Percentiles rank a stretch among this genome's conserved stretches.
phyloP scores from a whole-genome alignment of 1,140 invertebrate genomes.

The Teleopsis dalmanni region DNA sequence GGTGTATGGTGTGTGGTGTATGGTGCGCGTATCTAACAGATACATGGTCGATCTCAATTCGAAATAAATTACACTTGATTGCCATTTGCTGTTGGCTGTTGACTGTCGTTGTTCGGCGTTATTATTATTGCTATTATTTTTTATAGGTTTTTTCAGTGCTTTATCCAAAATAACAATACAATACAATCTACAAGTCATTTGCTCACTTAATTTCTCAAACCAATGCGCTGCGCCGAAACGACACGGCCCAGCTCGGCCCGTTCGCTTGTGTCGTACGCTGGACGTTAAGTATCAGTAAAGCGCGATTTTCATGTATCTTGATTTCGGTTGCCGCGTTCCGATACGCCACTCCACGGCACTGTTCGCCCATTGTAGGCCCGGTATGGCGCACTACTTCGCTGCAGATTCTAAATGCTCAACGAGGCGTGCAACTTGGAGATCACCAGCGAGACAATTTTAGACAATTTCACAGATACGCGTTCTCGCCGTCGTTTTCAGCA shows the following conservation, averaged over 20 bases:
- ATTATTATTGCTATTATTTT: conserved; percentile 7
- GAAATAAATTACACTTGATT: conserved; percentile 45
- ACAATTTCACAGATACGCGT: too few relatives aligned
- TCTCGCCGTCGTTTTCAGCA: too few relatives aligned
- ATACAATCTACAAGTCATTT: conserved; percentile 42
- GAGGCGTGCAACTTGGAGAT: conserved; percentile 40
- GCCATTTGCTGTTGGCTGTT: conserved; percentile 28
- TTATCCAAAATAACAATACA: background rate
- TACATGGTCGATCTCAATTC: conserved; percentile 25
- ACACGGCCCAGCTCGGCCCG: background rate
- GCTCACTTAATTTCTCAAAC: conserved; percentile 36
- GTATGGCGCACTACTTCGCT: conserved; percentile 4
- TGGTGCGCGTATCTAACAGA: conserved; percentile 12
- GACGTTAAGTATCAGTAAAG: too few relatives aligned
- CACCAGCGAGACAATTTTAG: conserved; percentile 13
- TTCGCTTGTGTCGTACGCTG: too few relatives aligned
- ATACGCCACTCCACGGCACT: background rate
- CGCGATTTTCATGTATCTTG: too few relatives aligned
- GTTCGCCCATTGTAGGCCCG: background rate
- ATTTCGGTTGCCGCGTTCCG: too few relatives aligned
- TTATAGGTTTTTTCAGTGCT: too few relatives aligned
- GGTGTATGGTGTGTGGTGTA: too few relatives aligned
- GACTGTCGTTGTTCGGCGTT: conserved; percentile 4
- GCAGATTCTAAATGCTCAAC: conserved; percentile 20
- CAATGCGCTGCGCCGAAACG: background rate